Percentiles rank a stretch among this genome's conserved stretches.
phyloP scores from a whole-genome alignment of 2,113 vertebrate genomes.

The Pongo pygmaeus region DNA sequence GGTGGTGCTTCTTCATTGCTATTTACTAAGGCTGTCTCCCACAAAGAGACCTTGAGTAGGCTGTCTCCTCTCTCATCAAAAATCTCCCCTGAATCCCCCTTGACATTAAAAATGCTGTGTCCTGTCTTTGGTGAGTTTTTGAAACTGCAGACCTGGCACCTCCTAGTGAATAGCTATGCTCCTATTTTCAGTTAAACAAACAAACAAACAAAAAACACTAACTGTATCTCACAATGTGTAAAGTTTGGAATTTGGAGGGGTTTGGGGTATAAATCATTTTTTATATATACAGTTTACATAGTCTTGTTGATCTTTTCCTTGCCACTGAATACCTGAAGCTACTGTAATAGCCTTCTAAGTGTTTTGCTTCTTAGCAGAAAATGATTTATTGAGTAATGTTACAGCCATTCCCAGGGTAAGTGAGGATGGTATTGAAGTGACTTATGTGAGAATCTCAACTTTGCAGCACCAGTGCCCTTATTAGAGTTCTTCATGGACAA shows the following conservation, averaged over 20 bases:
- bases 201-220: too few species aligned
- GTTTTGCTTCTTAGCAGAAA: slow-evolving; percentile 63
- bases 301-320: slow-evolving; percentile 47
- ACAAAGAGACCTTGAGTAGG: slow-evolving; percentile 47
- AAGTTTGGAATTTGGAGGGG: slow-evolving; percentile 28
- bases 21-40: slow-evolving; percentile 49
- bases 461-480: slow-evolving; percentile 36
- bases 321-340: neutral
- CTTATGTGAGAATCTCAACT: slow-evolving; percentile 62
- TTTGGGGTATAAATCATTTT: slow-evolving; percentile 45
- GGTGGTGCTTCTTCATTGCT: slow-evolving; percentile 49
- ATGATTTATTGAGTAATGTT: slow-evolving; percentile 69
- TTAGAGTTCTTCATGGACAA: slow-evolving; percentile 50
- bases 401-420: slow-evolving; percentile 33
- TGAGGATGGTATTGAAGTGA: slow-evolving; percentile 42
- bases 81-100: slow-evolving; percentile 43
- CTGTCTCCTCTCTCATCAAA: slow-evolving; percentile 60
- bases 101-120: slow-evolving; percentile 45
- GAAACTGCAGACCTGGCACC: neutral
- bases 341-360: slow-evolving; percentile 46
- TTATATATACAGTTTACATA: slow-evolving; percentile 61
- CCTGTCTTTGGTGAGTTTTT: slow-evolving; percentile 28
- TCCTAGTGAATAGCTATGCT: neutral
- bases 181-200: neutral
- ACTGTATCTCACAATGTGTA: slow-evolving; percentile 57